Base-by-base conservation (phyloP, 1,140 invertebrate species). In the Chymomyza costata region DNA sequence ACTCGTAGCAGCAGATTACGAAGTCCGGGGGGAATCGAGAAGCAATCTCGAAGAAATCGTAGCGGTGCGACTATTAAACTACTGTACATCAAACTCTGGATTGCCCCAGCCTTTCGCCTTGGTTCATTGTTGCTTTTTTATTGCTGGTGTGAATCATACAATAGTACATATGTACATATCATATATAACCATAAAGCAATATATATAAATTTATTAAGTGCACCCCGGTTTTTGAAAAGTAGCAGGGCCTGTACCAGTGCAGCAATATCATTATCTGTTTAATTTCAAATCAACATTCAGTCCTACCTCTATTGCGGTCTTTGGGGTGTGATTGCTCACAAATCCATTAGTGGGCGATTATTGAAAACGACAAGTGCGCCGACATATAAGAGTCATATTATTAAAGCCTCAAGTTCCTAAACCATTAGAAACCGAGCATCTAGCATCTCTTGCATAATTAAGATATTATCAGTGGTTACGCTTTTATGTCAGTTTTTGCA, bases 331-430 rank as follows among this genome's bases (percentile, higher is more conserved):
- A 44, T 16, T 35, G 35, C 21, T 25, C 21, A 25, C 7, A 37
- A 38, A 28, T 25, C 55, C 49, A 52, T 52, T 58, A 52, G 48
- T 16, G 48, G 31, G 13, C 37, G 32, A 16, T 65, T 62, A 65
- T 65, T 65, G 53, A 65, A 63, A 57, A 40, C 40, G 59, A 57
- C 63, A 65, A 65, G 52, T 65, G 43, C 13, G 25, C n/a, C n/a
- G n/a, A n/a, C n/a, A n/a, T n/a, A n/a, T n/a, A n/a, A n/a, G n/a
- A n/a, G n/a, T n/a, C n/a, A n/a, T n/a, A n/a, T n/a, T n/a, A n/a
- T n/a, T n/a, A n/a, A n/a, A n/a, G n/a, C n/a, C n/a, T n/a, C n/a
- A n/a, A n/a, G n/a, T n/a, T n/a, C n/a, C n/a, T n/a, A n/a, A n/a
- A n/a, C n/a, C n/a, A n/a, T n/a, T n/a, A n/a, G n/a, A n/a, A n/a